Conservation (phyloP, 2,113 vertebrate genomes). For the Hippocampus mohnikei region DNA sequence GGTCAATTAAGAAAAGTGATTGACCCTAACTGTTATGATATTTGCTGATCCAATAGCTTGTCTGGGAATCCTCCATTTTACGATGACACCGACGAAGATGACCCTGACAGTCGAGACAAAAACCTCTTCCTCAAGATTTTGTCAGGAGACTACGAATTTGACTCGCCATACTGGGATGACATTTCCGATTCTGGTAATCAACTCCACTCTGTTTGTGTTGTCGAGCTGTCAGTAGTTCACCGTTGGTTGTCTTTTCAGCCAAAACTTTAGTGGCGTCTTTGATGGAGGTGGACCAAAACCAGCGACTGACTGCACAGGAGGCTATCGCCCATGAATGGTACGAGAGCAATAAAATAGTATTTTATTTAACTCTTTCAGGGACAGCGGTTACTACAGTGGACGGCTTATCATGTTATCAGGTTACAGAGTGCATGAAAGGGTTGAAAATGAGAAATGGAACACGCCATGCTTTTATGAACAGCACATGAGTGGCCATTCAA, state of each 20-base stretch:
- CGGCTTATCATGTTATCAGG: no score
- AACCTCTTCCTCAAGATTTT: constrained; percentile 97
- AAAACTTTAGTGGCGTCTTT: constrained; percentile 90
- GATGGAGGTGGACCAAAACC: constrained; percentile 97
- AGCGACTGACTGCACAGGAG: constrained; percentile 91
- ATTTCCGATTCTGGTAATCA: constrained; percentile 91
- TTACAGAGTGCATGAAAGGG: no score
- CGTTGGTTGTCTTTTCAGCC: constrained; percentile 66
- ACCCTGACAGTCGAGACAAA: constrained; percentile 91
- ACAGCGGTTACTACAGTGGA: no score
- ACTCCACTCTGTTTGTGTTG: not conserved
- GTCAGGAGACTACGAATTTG: constrained; percentile 94
- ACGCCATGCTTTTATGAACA: no score
- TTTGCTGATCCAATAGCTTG: constrained; percentile 69
- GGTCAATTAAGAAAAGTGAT: not conserved
- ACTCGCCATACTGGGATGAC: constrained; percentile 97
- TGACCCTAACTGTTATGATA: not conserved
- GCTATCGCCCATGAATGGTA: constrained; percentile 97
- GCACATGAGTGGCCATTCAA: not conserved
- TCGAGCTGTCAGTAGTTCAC: not conserved
- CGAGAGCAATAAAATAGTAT: not conserved
- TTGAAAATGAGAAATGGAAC: no score
- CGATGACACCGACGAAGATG: constrained; percentile 91
- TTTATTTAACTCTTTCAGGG: not conserved
- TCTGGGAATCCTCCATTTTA: constrained; percentile 98